These are phyloP conservation scores for Hymenopus coronatus DNA, from an alignment of 2,888 invertebrate species.

Conservation along the genomic window DNA sequence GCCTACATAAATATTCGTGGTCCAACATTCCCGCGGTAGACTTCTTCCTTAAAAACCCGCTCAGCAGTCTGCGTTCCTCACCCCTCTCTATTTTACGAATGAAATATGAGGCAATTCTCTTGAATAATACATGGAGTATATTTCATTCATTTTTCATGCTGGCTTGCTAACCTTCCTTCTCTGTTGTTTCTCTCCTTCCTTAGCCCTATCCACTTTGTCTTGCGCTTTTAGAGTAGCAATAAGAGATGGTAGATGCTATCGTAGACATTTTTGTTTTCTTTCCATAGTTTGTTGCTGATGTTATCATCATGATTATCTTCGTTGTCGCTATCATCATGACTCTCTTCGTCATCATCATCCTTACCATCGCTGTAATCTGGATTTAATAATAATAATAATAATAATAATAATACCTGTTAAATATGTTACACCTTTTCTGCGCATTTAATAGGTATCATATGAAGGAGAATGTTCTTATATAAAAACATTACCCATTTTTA, in stretches of 20 bases:
- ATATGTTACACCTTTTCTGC: no score
- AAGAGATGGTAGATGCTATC: background rate
- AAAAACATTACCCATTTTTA: no score
- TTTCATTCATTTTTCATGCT: conserved; percentile 46
- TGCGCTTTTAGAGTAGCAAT: conserved; percentile 17
- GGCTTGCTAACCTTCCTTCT: conserved; percentile 27
- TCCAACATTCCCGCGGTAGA: conserved; percentile 15
- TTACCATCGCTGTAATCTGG: no score
- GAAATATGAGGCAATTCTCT: conserved; percentile 62
- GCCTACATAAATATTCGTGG: conserved; percentile 28
- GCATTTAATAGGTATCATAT: no score
- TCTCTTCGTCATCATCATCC: no score
- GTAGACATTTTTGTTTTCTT: background rate
- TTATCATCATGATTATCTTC: background rate
- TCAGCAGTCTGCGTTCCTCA: conserved; percentile 8
- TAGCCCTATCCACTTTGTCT: conserved; percentile 29
- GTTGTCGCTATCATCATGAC: background rate
- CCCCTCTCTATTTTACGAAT: conserved; percentile 53
- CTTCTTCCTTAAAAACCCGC: conserved; percentile 26
- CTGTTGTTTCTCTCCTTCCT: background rate
- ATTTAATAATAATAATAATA: no score
- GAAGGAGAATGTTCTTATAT: no score
- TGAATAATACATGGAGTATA: conserved; percentile 62
- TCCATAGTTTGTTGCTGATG: background rate
- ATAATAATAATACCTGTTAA: no score